These are phyloP conservation scores for Leptopilina syphax DNA, from an alignment of 2,888 invertebrate species.

Conservation along the genomic window DNA sequence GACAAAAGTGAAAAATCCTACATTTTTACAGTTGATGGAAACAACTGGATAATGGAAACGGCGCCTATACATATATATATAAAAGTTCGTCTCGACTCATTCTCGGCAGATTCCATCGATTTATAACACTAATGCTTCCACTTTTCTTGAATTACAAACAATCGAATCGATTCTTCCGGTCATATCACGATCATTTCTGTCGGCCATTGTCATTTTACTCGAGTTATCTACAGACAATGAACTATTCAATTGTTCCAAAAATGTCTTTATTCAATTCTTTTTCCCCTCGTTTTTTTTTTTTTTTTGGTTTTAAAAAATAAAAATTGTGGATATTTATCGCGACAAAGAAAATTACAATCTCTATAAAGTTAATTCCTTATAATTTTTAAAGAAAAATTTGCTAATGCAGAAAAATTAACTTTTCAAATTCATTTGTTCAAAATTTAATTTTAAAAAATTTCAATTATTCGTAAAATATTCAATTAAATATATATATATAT, in stretches of 20 bases:
- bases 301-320: background rate
- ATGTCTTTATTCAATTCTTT: background rate
- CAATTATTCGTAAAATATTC: no score
- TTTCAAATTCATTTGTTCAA: no score
- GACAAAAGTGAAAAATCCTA: constrained; percentile 23
- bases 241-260: background rate
- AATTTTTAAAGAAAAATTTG: no score
- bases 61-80: background rate
- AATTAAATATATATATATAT: no score
- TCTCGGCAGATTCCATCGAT: constrained; percentile 17
- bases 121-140: constrained; percentile 24
- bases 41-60: constrained; percentile 22
- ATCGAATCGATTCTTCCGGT: constrained; percentile 3
- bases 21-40: background rate
- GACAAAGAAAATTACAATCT: no score
- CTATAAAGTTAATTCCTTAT: no score
- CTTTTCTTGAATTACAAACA: constrained; percentile 19
- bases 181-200: background rate
- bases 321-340: background rate
- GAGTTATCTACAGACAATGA: constrained; percentile 9
- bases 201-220: background rate
- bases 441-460: no score
- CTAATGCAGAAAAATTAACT: no score
- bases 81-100: background rate
- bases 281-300: no score